These are phyloP conservation scores for Agrotis puta DNA, from an alignment of 2,888 invertebrate species.

Conservation along the genomic window DNA sequence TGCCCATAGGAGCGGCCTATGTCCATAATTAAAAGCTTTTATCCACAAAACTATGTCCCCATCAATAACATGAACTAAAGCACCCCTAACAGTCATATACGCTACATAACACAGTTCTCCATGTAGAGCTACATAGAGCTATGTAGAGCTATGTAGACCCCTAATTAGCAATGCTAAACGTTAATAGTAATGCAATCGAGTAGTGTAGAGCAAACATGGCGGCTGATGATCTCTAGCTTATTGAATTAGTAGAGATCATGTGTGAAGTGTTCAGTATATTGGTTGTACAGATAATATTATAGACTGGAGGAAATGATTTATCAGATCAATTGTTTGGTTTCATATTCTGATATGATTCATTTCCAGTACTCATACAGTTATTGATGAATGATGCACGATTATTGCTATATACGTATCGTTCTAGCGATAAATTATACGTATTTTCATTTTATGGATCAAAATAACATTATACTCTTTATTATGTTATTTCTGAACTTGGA, in stretches of 20 bases:
- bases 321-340: not conserved
- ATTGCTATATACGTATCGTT: no score
- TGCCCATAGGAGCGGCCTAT: no score
- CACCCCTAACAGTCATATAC: not conserved
- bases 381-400: no score
- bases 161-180: slow-evolving; percentile 31
- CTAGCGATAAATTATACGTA: no score
- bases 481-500: no score
- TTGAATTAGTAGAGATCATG: slow-evolving; percentile 24
- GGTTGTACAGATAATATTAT: not conserved
- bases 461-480: no score
- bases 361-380: no score
- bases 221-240: slow-evolving; percentile 12
- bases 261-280: not conserved
- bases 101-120: not conserved
- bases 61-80: not conserved
- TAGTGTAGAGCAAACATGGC: slow-evolving; percentile 23
- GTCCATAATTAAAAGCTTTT: not conserved
- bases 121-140: not conserved
- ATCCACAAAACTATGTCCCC: not conserved
- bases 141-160: slow-evolving; percentile 1
- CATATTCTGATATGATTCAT: no score
- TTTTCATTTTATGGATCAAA: no score
- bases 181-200: slow-evolving; percentile 29
- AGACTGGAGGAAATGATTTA: not conserved